phyloP scores from a whole-genome alignment of 2,113 vertebrate species.

The Papio anubis region DNA sequence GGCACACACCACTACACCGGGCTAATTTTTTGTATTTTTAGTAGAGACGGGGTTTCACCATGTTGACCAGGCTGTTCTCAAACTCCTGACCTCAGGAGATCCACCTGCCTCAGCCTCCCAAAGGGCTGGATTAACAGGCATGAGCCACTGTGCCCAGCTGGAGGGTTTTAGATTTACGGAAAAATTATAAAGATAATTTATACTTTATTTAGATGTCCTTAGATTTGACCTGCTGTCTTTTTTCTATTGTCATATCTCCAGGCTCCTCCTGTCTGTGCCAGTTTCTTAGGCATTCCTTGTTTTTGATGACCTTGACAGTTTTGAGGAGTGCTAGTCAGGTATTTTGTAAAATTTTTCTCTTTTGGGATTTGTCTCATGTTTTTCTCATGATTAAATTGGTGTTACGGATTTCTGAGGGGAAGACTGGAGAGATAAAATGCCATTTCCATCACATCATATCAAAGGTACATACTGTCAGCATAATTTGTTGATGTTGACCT shows the following conservation, averaged over 20 bases:
- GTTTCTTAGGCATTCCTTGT: not conserved
- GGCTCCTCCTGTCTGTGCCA: too few relatives aligned
- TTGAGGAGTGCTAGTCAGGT: not conserved
- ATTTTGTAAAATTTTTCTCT: not conserved
- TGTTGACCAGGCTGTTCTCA: too few relatives aligned
- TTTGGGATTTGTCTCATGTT: not conserved
- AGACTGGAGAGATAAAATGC: not conserved
- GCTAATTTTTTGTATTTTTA: too few relatives aligned
- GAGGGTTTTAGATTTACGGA: not conserved
- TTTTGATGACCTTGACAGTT: not conserved
- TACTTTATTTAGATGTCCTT: not conserved
- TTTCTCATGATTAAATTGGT: not conserved
- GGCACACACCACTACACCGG: too few relatives aligned
- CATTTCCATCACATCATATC: not conserved
- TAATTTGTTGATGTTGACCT: not conserved
- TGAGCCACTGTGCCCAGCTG: too few relatives aligned
- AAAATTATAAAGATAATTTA: not conserved
- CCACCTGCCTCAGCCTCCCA: too few relatives aligned
- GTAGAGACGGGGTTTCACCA: too few relatives aligned
- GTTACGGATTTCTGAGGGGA: not conserved
- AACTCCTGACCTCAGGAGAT: too few relatives aligned
- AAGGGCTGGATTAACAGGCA: too few relatives aligned
- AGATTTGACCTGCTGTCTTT: not conserved
- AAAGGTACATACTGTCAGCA: too few relatives aligned
- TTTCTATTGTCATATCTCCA: not conserved